Conservation (phyloP, 2,113 vertebrate genomes). For the Parotia lawesii region DNA sequence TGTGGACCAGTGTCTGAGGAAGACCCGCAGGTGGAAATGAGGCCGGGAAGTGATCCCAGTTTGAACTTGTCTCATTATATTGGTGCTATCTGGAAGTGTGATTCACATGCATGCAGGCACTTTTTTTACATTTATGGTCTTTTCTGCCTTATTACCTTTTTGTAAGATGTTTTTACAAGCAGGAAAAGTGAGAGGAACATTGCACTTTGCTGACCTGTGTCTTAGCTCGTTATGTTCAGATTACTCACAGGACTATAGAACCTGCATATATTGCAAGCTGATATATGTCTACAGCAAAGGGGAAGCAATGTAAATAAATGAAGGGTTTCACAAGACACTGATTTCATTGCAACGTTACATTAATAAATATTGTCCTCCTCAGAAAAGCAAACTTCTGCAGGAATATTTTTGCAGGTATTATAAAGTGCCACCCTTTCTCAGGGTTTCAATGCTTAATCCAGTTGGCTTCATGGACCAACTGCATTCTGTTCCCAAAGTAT, state of each 20-base stretch:
- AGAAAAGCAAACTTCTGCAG: not conserved
- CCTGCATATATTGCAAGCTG: not conserved
- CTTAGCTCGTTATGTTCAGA: not conserved
- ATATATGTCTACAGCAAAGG: not conserved
- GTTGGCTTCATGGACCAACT: not conserved
- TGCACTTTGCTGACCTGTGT: not conserved
- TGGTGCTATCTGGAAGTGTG: not conserved
- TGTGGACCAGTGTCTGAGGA: not conserved
- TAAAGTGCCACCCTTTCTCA: not conserved
- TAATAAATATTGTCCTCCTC: not conserved
- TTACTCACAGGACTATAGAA: not conserved
- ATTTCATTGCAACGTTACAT: not conserved
- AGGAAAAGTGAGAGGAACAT: not conserved
- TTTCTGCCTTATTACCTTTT: not conserved
- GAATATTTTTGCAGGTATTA: not conserved
- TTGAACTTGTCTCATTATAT: slow-evolving; percentile 13
- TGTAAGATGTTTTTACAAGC: not conserved
- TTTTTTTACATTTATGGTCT: not conserved
- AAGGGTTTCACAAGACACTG: not conserved
- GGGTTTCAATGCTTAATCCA: not conserved
- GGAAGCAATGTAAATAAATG: not conserved
- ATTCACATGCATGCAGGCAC: not conserved
- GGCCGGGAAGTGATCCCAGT: not conserved
- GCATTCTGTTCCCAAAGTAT: not conserved
- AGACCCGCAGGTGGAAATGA: not conserved